Percentiles rank a stretch among this genome's conserved stretches.
Evolutionary conservation across 1,140 invertebrate genomes (phyloP).

Genomic region (Helicoverpa armigera): DNA sequence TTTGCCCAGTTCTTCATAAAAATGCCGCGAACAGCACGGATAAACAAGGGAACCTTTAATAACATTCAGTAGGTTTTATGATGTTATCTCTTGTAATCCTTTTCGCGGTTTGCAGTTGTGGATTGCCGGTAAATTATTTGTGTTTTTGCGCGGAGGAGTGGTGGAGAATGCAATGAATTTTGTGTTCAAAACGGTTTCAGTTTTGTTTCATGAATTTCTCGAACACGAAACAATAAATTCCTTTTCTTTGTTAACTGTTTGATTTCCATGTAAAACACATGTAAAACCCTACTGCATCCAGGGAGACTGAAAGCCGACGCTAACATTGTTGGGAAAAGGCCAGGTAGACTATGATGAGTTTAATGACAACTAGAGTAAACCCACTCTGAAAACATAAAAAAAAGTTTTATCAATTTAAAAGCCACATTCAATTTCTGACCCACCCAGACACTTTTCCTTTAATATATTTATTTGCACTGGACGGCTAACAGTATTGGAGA

Average conservation of each 20-base stretch:
- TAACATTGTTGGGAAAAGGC: too few relatives aligned
- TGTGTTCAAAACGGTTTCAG: not conserved
- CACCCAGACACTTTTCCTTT: constrained; percentile 45
- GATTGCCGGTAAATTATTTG: constrained; percentile 61
- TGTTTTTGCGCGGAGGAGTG: not conserved
- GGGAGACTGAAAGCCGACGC: too few relatives aligned
- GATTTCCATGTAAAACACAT: too few relatives aligned
- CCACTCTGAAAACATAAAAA: too few relatives aligned
- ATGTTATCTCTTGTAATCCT: constrained; percentile 78
- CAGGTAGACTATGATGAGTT: too few relatives aligned
- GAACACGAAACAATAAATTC: too few relatives aligned
- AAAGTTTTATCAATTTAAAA: not conserved
- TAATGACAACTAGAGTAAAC: too few relatives aligned
- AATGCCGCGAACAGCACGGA: constrained; percentile 78
- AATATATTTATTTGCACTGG: constrained; percentile 45
- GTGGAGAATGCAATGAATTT: not conserved
- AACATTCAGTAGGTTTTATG: constrained; percentile 69
- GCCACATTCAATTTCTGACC: constrained; percentile 1
- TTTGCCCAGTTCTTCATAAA: constrained; percentile 85
- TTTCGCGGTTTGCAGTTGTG: constrained; percentile 55
- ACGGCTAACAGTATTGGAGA: constrained; percentile 51
- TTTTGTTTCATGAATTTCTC: too few relatives aligned
- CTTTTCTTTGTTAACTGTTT: too few relatives aligned
- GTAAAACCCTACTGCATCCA: too few relatives aligned
- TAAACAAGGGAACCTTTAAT: constrained; percentile 75